phyloP scores from a whole-genome alignment of 2,888 invertebrate species.

The Xylophagus ater region DNA sequence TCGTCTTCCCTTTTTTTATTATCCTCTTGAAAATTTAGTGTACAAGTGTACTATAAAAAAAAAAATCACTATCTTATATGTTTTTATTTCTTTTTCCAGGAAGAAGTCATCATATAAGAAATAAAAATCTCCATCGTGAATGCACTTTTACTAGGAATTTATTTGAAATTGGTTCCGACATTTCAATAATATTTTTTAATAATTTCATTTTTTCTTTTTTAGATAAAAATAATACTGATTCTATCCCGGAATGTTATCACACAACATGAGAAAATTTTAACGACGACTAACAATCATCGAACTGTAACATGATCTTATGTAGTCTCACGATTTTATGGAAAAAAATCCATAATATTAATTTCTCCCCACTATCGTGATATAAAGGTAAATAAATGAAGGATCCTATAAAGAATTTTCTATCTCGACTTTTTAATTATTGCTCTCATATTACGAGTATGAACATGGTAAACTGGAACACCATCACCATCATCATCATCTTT shows the following conservation, averaged over 20 bases:
- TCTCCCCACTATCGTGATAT: no score
- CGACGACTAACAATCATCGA: constrained; percentile 2
- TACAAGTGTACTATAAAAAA: no score
- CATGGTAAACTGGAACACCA: no score
- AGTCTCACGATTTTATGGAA: constrained; percentile 6
- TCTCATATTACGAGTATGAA: no score
- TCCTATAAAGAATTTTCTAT: constrained; percentile 7
- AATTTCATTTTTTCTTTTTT: background rate
- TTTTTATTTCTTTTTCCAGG: no score
- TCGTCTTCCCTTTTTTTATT: no score
- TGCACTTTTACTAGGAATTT: constrained; percentile 9
- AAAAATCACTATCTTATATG: no score
- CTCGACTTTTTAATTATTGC: background rate
- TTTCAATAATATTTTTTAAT: background rate
- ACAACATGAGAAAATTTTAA: background rate
- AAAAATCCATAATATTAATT: no score
- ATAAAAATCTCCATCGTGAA: constrained; percentile 5
- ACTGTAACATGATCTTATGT: constrained; percentile 8
- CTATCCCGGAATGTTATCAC: background rate
- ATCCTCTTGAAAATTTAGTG: no score
- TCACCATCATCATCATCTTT: no score
- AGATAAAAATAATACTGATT: background rate
- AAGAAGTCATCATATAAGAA: no score
- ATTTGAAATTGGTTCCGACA: constrained; percentile 6
- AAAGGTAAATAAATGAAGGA: no score